phyloP scores from a whole-genome alignment of 1,140 invertebrate genomes.

The Diorhabda carinulata region DNA sequence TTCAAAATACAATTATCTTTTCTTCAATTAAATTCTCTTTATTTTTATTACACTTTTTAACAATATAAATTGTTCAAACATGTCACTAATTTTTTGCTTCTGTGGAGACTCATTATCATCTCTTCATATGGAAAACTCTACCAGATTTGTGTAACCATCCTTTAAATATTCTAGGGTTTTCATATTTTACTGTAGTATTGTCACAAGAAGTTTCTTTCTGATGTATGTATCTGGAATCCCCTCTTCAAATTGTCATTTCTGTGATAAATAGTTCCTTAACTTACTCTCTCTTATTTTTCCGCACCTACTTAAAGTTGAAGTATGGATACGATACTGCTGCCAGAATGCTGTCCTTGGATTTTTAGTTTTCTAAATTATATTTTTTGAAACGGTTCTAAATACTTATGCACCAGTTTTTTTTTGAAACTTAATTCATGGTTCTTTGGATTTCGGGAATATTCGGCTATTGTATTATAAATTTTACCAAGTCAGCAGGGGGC shows the following conservation, averaged over 20 bases:
- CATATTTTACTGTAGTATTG: background rate
- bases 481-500: background rate
- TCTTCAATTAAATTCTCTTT: background rate
- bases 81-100: background rate
- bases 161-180: background rate
- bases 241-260: background rate
- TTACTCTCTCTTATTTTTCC: background rate
- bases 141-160: background rate
- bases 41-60: constrained; percentile 2
- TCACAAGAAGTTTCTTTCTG: background rate
- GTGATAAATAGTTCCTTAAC: background rate
- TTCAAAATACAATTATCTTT: no score
- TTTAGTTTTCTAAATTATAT: background rate
- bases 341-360: background rate
- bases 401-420: background rate
- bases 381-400: constrained; percentile 3
- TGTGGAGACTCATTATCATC: background rate
- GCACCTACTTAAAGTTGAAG: background rate
- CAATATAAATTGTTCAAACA: constrained; percentile 3
- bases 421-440: background rate
- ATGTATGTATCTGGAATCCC: background rate
- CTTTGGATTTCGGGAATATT: background rate
- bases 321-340: background rate
- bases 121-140: background rate
- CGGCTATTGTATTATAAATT: constrained; percentile 1